Evolutionary conservation across 2,113 vertebrate genomes (phyloP).

Genomic region (Phaethornis superciliosus): DNA sequence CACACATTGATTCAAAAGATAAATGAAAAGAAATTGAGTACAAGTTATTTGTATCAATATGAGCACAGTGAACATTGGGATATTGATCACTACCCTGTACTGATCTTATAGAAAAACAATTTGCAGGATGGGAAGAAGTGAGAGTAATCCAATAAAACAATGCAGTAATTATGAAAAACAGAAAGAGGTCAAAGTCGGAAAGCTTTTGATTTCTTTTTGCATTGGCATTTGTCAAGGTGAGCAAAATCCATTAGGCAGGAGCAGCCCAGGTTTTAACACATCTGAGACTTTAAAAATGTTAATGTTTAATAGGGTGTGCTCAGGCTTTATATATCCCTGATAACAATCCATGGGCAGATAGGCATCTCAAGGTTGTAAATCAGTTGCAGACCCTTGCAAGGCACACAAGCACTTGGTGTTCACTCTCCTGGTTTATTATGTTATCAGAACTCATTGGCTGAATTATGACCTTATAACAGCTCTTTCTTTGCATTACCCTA

Average conservation of each 20-base stretch:
- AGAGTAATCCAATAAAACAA: constrained; percentile 10
- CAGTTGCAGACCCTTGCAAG: constrained; percentile 29
- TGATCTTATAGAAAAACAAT: background rate
- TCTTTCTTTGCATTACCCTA: constrained; percentile 23
- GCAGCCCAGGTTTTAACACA: constrained; percentile 54
- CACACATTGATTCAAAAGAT: background rate
- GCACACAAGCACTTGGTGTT: constrained; percentile 6
- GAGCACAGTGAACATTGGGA: background rate
- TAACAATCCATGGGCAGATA: constrained; percentile 34
- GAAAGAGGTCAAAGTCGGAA: constrained; percentile 3
- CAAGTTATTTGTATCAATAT: background rate
- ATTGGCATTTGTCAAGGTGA: constrained; percentile 40
- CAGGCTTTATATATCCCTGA: background rate
- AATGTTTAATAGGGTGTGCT: constrained; percentile 66
- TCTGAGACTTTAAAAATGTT: constrained; percentile 55
- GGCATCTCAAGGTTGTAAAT: constrained; percentile 52
- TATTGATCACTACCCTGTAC: background rate
- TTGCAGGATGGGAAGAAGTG: background rate
- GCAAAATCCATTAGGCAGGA: constrained; percentile 46
- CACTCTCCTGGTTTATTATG: constrained; percentile 47
- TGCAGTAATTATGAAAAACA: background rate
- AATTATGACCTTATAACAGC: constrained; percentile 55
- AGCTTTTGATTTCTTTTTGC: constrained; percentile 31
- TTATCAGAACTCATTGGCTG: constrained; percentile 58
- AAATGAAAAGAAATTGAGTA: background rate